phyloP scores from a whole-genome alignment of 1,140 invertebrate species.

The Ganaspis sp. region DNA sequence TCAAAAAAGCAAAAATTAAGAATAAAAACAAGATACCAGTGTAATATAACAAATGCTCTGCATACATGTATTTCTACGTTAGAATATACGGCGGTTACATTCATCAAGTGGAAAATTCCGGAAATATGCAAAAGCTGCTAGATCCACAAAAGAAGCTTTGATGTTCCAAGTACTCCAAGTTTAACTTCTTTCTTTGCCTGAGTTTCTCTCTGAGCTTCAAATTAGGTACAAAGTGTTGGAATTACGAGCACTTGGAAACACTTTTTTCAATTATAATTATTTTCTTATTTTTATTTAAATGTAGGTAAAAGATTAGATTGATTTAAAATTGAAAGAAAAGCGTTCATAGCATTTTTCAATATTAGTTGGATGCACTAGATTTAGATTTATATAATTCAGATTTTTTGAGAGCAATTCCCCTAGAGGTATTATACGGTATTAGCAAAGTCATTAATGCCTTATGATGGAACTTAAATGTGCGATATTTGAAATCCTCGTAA shows the following conservation, averaged over 20 bases:
- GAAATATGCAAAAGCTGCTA: constrained; percentile 14
- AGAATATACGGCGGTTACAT: constrained; percentile 1
- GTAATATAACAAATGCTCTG: neutral
- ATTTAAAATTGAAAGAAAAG: too few species aligned
- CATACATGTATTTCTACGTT: neutral
- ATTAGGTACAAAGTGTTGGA: neutral
- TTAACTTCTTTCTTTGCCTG: constrained; percentile 12
- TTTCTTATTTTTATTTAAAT: neutral
- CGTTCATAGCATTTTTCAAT: too few species aligned
- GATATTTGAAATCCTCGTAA: too few species aligned
- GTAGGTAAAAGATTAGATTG: too few species aligned
- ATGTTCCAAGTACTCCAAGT: constrained; percentile 24
- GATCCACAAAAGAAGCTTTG: constrained; percentile 27
- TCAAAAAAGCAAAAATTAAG: neutral
- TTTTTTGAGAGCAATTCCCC: too few species aligned
- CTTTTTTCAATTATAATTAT: neutral
- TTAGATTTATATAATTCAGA: too few species aligned
- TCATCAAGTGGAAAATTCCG: constrained; percentile 28
- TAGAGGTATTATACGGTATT: too few species aligned
- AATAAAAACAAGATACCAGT: neutral
- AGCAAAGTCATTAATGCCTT: too few species aligned
- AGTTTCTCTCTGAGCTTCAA: neutral
- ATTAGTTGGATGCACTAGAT: too few species aligned
- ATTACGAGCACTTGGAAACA: neutral
- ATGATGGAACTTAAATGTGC: too few species aligned